Conservation (phyloP, 2,797 vertebrate species). For the Pseudochromis fuscus region DNA sequence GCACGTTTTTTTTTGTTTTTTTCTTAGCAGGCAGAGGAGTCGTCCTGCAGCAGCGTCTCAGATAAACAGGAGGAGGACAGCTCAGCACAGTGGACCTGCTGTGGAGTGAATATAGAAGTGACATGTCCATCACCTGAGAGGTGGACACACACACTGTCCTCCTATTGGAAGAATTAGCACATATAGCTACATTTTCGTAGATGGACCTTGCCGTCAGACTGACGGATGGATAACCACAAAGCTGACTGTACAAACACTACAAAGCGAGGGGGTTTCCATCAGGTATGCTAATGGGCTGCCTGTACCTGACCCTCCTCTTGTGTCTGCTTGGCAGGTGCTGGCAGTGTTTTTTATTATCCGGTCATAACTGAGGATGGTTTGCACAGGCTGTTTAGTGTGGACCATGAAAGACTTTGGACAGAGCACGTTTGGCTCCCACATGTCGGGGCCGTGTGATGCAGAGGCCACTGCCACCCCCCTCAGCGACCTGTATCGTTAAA, state of each 20-base stretch:
- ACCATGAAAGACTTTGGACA: slow-evolving; percentile 24
- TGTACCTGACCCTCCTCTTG: not conserved
- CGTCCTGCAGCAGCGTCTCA: slow-evolving; percentile 16
- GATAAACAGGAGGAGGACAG: slow-evolving; percentile 20
- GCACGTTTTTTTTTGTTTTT: slow-evolving; percentile 24
- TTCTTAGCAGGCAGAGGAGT: slow-evolving; percentile 47
- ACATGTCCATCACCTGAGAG: not conserved
- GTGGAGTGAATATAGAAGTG: slow-evolving; percentile 42
- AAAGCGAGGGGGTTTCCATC: slow-evolving; percentile 4
- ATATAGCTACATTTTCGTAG: slow-evolving; percentile 1
- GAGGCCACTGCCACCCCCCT: slow-evolving; percentile 7
- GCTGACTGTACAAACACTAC: slow-evolving; percentile 23
- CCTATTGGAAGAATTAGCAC: not conserved
- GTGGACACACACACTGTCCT: slow-evolving; percentile 5
- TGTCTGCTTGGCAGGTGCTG: slow-evolving; percentile 38
- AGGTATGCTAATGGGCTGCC: not conserved
- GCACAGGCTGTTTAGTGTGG: not conserved
- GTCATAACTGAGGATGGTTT: slow-evolving; percentile 18
- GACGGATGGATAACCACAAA: not conserved
- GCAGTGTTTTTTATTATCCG: slow-evolving; percentile 13
- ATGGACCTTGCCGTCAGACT: slow-evolving; percentile 13
- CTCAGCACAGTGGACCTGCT: slow-evolving; percentile 25
- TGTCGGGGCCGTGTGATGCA: not conserved
- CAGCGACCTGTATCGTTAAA: too few relatives aligned
- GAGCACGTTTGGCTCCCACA: slow-evolving; percentile 10